Evolutionary conservation across 1,140 invertebrate genomes (phyloP).

Genomic region (Grapholita molesta): DNA sequence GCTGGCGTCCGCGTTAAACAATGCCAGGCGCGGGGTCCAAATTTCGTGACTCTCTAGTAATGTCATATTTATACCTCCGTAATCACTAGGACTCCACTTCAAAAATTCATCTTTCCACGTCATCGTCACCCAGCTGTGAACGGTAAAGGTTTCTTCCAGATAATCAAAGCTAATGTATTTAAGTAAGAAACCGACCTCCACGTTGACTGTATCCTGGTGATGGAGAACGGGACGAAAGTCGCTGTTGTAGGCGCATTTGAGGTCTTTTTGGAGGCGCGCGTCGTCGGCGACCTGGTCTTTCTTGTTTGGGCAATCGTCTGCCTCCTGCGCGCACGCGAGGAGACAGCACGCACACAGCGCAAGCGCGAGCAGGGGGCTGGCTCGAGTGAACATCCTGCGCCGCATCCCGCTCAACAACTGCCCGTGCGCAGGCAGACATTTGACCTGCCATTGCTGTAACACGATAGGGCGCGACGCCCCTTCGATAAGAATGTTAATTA

Average conservation of each 20-base stretch:
- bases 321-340: neutral
- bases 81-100: constrained; percentile 55
- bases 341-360: neutral
- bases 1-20: constrained; percentile 60
- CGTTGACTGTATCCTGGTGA: constrained; percentile 54
- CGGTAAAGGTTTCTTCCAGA: constrained; percentile 59
- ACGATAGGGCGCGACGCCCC: constrained; percentile 1
- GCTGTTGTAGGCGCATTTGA: constrained; percentile 48
- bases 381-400: neutral
- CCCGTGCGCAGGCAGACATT: neutral
- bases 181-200: constrained; percentile 48
- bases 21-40: constrained; percentile 58
- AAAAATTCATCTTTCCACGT: constrained; percentile 65
- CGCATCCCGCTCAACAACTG: neutral
- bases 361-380: neutral
- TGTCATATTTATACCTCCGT: constrained; percentile 54
- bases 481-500: constrained; percentile 2
- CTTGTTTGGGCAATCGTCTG: constrained; percentile 24
- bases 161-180: constrained; percentile 65
- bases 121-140: constrained; percentile 65
- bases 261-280: constrained; percentile 50
- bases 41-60: constrained; percentile 60
- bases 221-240: constrained; percentile 58
- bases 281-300: constrained; percentile 35
- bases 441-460: neutral